Evolutionary conservation across 2,113 vertebrate genomes (phyloP), one percentile per base, ranked within the genome.

Genomic region (Copsychus sechellarum): DNA sequence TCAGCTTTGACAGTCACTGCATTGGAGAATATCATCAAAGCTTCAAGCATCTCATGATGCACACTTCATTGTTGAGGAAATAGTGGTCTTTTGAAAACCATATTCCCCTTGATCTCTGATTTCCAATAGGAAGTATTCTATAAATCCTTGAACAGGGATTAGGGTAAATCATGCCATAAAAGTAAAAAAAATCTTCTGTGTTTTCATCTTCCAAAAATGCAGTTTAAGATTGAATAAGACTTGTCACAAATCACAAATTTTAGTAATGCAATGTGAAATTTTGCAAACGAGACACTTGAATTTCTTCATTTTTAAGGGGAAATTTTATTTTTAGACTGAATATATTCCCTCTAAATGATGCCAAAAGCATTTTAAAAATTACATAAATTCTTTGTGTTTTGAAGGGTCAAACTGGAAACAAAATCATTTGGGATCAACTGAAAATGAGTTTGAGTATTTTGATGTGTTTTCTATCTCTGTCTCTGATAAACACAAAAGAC

Each of bases 11-110:
- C 24, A 53, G 36, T 53, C 5, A 1, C 15, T 2, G 1, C n/a
- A 25, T 34, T 64, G 77, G 58, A 95, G 70, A 89, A 67, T 45
- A 65, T 31, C 73, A 80, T 90, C 84, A 92, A 90, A 95, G 81
- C 9, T 84, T 85, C 42, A 73, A 66, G 29, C 33, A 70, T 92
- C 86, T 93, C 38, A 11, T 65, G 42, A 31, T 42, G 40, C 36
- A 54, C 23, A 61, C 29, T 90, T 83, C 28, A 84, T 65, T 2
- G 10, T 65, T 79, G 73, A 81, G 65, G 80, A 81, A 67, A 51
- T 9, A 56, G 23, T 48, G 28, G 22, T 25, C 28, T 56, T 74
- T 83, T 83, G 53, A 93, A 91, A 92, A 67, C 7, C 43, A 21
- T 72, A 60, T 76, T 79, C 14, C 14, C 15, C 66, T 91, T 69